phyloP scores from a whole-genome alignment of 2,888 invertebrate species.

The Phytoseiulus persimilis region DNA sequence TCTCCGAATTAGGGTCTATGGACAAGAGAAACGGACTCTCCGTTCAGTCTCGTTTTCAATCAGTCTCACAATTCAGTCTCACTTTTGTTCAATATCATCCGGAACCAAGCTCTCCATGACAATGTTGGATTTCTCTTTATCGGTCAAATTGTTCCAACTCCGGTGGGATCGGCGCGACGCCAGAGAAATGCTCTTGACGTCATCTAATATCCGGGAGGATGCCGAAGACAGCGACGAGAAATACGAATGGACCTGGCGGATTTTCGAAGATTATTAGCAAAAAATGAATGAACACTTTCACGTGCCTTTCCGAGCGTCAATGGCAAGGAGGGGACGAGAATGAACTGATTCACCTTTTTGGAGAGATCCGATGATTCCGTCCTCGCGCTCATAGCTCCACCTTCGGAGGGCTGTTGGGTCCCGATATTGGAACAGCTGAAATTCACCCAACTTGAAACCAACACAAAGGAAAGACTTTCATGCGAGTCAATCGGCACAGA shows the following conservation, averaged over 20 bases:
- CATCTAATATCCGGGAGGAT: conserved; percentile 18
- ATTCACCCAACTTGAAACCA: not conserved
- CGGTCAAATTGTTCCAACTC: conserved; percentile 16
- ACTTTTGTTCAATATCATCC: conserved; percentile 33
- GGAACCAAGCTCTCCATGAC: conserved; percentile 34
- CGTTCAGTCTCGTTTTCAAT: too few relatives aligned
- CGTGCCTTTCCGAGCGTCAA: too few relatives aligned
- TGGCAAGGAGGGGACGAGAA: too few relatives aligned
- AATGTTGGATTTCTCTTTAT: not conserved
- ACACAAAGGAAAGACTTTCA: too few relatives aligned
- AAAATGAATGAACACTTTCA: too few relatives aligned
- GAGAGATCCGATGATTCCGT: not conserved
- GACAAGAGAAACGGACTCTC: too few relatives aligned
- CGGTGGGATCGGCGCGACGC: conserved; percentile 8
- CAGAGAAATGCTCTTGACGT: conserved; percentile 10
- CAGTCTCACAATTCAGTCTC: not conserved
- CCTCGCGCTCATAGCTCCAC: not conserved
- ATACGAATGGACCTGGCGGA: conserved; percentile 27
- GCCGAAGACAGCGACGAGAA: conserved; percentile 10
- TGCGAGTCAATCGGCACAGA: too few relatives aligned
- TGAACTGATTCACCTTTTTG: not conserved
- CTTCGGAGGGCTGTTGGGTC: not conserved
- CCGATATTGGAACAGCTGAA: not conserved
- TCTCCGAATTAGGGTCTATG: too few relatives aligned
- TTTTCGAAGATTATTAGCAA: not conserved